Evolutionary conservation across 2,113 vertebrate genomes (phyloP).

Genomic region (Halcyon malimbica): DNA sequence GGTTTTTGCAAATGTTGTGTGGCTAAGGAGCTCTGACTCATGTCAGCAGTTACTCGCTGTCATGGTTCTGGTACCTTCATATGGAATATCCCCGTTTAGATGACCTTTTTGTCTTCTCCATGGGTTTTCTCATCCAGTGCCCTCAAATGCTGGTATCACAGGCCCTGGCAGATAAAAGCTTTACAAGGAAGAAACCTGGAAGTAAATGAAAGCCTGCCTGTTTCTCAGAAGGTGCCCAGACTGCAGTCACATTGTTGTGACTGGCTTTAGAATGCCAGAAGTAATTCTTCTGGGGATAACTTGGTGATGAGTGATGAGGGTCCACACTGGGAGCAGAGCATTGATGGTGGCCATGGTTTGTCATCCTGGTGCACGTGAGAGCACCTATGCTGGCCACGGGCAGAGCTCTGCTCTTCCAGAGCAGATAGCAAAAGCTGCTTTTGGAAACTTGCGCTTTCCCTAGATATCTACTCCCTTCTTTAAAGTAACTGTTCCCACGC

Average conservation of each 20-base stretch:
- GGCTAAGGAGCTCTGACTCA: background rate
- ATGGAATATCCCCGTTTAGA: background rate
- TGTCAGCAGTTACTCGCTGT: background rate
- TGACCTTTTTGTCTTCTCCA: background rate
- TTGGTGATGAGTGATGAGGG: rapidly evolving
- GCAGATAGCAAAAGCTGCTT: background rate
- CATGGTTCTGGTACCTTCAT: background rate
- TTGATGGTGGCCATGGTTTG: rapidly evolving
- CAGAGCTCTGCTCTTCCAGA: background rate
- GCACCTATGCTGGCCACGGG: background rate
- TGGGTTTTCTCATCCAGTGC: background rate
- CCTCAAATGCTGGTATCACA: background rate
- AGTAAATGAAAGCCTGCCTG: background rate
- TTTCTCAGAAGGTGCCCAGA: background rate
- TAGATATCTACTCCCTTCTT: background rate
- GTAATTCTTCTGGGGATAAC: background rate
- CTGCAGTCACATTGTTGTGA: background rate
- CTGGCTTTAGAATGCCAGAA: background rate
- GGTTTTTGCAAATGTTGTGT: background rate
- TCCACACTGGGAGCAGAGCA: rapidly evolving
- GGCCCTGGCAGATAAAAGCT: background rate
- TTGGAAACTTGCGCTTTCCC: background rate
- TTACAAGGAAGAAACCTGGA: background rate
- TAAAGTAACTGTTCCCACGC: background rate
- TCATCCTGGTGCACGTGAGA: background rate